These are phyloP conservation scores for Elephantulus edwardii DNA, from an alignment of 2,113 vertebrate species.

Conservation along the genomic window DNA sequence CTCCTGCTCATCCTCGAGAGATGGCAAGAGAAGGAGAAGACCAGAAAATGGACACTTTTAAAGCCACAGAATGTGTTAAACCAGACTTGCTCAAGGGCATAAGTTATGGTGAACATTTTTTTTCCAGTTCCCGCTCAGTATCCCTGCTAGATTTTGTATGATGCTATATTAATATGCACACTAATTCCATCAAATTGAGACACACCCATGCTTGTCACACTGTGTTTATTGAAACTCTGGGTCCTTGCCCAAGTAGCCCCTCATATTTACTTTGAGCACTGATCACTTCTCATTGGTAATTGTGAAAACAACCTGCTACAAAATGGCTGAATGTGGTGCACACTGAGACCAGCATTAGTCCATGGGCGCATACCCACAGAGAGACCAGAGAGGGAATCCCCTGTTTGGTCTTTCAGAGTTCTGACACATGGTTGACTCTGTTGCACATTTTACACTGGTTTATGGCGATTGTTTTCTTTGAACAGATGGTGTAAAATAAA, in stretches of 20 bases:
- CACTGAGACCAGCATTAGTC: slow-evolving; percentile 62
- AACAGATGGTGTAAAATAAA: slow-evolving; percentile 72
- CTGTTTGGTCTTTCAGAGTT: slow-evolving; percentile 60
- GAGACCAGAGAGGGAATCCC: slow-evolving; percentile 42
- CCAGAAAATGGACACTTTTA: slow-evolving; percentile 72
- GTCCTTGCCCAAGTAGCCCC: slow-evolving; percentile 77
- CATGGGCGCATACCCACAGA: slow-evolving; percentile 51
- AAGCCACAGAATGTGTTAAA: slow-evolving; percentile 77
- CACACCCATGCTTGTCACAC: slow-evolving; percentile 75
- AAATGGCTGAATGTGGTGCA: slow-evolving; percentile 75
- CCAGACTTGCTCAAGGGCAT: slow-evolving; percentile 76
- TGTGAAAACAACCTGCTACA: slow-evolving; percentile 79
- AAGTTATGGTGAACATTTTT: slow-evolving; percentile 81
- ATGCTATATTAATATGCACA: slow-evolving; percentile 81
- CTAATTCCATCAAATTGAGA: slow-evolving; percentile 74
- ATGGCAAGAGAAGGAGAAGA: slow-evolving; percentile 58
- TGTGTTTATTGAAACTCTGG: slow-evolving; percentile 83
- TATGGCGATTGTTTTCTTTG: slow-evolving; percentile 75
- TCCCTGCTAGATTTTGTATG: slow-evolving; percentile 82
- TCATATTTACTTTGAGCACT: slow-evolving; percentile 84
- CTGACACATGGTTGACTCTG: slow-evolving; percentile 68
- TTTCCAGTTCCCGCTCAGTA: slow-evolving; percentile 78
- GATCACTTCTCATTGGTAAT: slow-evolving; percentile 80
- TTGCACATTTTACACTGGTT: slow-evolving; percentile 81
- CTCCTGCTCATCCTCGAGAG: slow-evolving; percentile 51